Base-by-base conservation (phyloP, 2,113 vertebrate species). In the Psittacara wagleri region DNA sequence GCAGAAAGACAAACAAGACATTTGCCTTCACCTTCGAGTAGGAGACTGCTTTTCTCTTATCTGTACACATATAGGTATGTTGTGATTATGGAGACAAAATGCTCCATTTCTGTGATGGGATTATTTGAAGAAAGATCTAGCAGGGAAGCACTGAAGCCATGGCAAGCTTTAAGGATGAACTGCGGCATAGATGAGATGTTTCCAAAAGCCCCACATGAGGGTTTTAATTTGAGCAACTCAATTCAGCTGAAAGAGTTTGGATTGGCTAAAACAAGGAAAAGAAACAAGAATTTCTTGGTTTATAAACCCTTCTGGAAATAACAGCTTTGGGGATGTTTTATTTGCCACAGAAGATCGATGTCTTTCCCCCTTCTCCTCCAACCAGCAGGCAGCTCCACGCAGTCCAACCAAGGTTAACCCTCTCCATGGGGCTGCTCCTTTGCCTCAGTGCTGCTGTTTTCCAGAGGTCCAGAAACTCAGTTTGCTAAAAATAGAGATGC, bases 1-100 rank as follows among this genome's bases (percentile, higher is more conserved):
- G 83, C 83, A 94, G 87, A 59, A 95, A 96, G 87, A 92, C 83
- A 95, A 90, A 64, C n/a, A 61, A 80, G 77, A 92, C 39, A 57
- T 80, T 72, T 79, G 67, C 63, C 64, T 72, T 87, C 83, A 78
- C 80, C 46, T 86, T 62, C 1, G 17, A 55, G 52, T 18, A 8
- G 0, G 31, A 84, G 74, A 44, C 7, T 5, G 3, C 3, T 1
- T 70, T 78, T 67, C 61, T 91, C 54, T 44, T 15, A 27, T 28
- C 25, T 55, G 27, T 28, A 67, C 41, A 73, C 85, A 69, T 48
- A 59, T 0, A 70, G 70, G 73, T 35, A 23, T 9, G 19, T 35
- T 67, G 63, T 46, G n/a, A 59, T 59, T 28, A 27, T 1, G 24
- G n/a, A 87, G 41, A 78, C 10, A 31, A 63, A 84, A 74, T n/a